Conservation (phyloP, 2,113 vertebrate species). For the Capreolus pygargus region DNA sequence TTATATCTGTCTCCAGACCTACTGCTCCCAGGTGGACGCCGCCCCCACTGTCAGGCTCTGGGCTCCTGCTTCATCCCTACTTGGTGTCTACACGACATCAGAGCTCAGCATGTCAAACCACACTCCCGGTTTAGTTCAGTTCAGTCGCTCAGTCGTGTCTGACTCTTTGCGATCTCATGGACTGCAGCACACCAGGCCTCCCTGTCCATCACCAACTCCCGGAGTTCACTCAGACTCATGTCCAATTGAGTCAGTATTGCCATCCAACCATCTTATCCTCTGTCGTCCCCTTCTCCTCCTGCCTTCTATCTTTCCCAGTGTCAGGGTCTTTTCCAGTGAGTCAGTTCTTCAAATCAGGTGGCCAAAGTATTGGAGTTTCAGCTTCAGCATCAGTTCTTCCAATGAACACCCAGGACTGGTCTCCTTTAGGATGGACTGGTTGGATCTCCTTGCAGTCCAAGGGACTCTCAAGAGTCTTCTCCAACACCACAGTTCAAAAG, state of each 20-base stretch:
- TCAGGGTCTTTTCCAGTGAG: background rate
- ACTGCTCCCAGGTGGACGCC: background rate
- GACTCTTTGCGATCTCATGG: background rate
- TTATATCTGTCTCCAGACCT: background rate
- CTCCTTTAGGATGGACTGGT: background rate
- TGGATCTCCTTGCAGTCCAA: background rate
- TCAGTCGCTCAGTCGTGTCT: background rate
- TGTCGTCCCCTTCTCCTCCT: background rate
- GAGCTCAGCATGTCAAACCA: background rate
- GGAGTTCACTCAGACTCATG: background rate
- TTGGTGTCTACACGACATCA: fast-evolving
- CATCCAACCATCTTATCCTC: background rate
- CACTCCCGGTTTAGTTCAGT: background rate
- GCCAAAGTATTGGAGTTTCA: background rate
- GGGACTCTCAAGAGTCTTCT: background rate
- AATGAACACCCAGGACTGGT: background rate
- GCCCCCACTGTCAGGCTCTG: background rate
- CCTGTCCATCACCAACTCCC: background rate
- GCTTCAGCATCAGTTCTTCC: background rate
- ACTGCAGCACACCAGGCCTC: background rate
- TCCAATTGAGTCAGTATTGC: background rate
- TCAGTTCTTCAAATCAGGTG: background rate
- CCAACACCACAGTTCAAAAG: background rate
- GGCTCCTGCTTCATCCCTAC: background rate
- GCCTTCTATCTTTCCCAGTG: background rate